Base-by-base conservation (phyloP, 2,113 vertebrate genomes). In the Anas platyrhynchos region DNA sequence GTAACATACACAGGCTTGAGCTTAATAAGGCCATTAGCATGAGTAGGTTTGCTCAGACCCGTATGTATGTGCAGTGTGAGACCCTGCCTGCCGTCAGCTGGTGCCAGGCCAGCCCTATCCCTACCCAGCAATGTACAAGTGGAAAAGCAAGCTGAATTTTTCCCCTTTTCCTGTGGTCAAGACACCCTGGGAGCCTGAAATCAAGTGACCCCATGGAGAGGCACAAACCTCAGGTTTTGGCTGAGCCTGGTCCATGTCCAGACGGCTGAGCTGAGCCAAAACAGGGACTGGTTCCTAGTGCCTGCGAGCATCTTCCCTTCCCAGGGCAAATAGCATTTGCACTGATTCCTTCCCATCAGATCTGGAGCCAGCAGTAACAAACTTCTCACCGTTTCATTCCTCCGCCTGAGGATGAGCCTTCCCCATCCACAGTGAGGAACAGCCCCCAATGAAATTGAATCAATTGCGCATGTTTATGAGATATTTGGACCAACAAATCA, bases 401-500 rank as follows among this genome's bases (percentile, higher is more conserved):
- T 73, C 46, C n/a, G 31, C 68, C 65, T 22, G 80, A 5, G 20
- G 69, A 77, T 16, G n/a, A 90, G 65, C 50, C 32, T 50, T 91
- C 38, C 36, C 38, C 81, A 52, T 83, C 38, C 74, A 38, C 43
- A 86, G 22, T 11, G 6, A 96, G 82, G 34, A 65, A 52, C 67
- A 38, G 41, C 59, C 36, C 65, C 59, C 54, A 73, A 50, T 95
- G 79, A n/a, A 92, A 93, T n/a, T 26, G 89, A 71, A 92, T 92
- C 86, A 73, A 92, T 87, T 62, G 62, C 46, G 22, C 3, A 4
- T 92, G 83, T 88, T 97, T 95, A 54, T 2, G 25, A 94, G 83
- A 93, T 6, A 4, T 78, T 95, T 95, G 91, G 65, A 92, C 56
- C 9, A 1, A 82, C 79, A 93, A 97, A 95, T 91, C 55, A 85